Conservation (phyloP, 2,888 invertebrate species). For the Monochamus alternatus region DNA sequence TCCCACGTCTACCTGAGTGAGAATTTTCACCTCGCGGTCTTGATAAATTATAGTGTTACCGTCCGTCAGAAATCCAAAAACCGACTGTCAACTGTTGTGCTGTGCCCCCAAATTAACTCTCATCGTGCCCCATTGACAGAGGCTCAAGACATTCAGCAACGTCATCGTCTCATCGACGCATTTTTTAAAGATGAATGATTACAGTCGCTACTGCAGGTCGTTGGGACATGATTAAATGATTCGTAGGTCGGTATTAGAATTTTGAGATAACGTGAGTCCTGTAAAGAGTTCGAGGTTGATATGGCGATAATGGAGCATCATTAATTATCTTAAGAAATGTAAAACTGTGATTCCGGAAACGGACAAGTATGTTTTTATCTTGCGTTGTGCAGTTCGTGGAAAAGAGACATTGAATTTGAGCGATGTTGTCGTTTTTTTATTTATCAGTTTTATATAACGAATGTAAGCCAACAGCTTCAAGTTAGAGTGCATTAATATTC, state of each 20-base stretch:
- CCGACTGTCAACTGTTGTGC: conserved; percentile 58
- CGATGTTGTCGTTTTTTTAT: not conserved
- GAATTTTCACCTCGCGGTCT: conserved; percentile 52
- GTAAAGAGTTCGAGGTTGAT: conserved; percentile 41
- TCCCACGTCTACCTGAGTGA: conserved; percentile 58
- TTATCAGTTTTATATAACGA: too few species aligned
- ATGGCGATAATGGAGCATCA: conserved; percentile 44
- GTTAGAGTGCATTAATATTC: too few species aligned
- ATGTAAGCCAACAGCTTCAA: too few species aligned
- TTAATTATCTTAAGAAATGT: conserved; percentile 43
- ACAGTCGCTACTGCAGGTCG: conserved; percentile 48
- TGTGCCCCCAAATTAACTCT: conserved; percentile 55
- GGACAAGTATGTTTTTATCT: conserved; percentile 24
- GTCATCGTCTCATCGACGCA: conserved; percentile 56
- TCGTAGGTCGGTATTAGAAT: conserved; percentile 45
- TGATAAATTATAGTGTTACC: conserved; percentile 59
- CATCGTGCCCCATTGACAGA: conserved; percentile 53
- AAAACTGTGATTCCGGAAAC: conserved; percentile 27
- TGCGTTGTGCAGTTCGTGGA: conserved; percentile 11
- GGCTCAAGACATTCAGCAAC: conserved; percentile 51
- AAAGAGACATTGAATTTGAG: conserved; percentile 2
- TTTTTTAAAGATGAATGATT: conserved; percentile 55
- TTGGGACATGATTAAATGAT: conserved; percentile 53
- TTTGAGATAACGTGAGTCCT: conserved; percentile 43
- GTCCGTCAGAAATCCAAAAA: conserved; percentile 59